Evolutionary conservation across 2,888 invertebrate genomes (phyloP), one percentile per base, ranked within the genome.

Genomic region (Pycnomerus fuliginosus): DNA sequence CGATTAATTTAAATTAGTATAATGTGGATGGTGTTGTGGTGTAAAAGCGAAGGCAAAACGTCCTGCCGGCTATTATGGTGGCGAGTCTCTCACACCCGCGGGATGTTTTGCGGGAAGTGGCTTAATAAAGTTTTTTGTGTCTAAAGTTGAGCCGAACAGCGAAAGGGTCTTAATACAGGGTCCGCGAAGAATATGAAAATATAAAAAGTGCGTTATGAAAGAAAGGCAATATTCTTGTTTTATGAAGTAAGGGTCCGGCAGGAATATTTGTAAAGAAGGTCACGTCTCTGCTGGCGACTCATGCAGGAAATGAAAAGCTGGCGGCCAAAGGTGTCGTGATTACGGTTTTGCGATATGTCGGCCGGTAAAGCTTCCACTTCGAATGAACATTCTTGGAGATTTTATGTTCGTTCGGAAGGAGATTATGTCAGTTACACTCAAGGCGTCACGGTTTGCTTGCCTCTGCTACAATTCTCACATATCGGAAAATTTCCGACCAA

Each of bases 371-470:
- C 33, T 25, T 36, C 31, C 30, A 10, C 36, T 35, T 12, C 15
- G 34, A 36, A 44, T 32, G 42, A 30, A 43, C 49, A 49, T 49
- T 46, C 44, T 46, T 43, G 23, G 30, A 35, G 28, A 46, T 49
- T 49, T 46, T 39, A 49, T 39, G 42, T 46, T 46, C 42, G 42
- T 35, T 39, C 16, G 41, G 22, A 43, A 39, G 46, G 16, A 46
- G 49, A 46, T 46, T 49, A 49, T 46, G 49, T 49, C 49, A 49
- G 49, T 45, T 49, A 42, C 47, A 27, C n/a, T n/a, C n/a, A 31
- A 49, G 34, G 45, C 33, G 42, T 44, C 42, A 45, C 48, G 44
- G 37, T 31, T 40, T 41, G 22, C 16, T 40, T 40, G 36, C 20
- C 36, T 25, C 33, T 32, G 30, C 31, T 38, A 38, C 38, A 31